Conservation (phyloP, 1,140 invertebrate genomes). For the Zaprionus davidi region DNA sequence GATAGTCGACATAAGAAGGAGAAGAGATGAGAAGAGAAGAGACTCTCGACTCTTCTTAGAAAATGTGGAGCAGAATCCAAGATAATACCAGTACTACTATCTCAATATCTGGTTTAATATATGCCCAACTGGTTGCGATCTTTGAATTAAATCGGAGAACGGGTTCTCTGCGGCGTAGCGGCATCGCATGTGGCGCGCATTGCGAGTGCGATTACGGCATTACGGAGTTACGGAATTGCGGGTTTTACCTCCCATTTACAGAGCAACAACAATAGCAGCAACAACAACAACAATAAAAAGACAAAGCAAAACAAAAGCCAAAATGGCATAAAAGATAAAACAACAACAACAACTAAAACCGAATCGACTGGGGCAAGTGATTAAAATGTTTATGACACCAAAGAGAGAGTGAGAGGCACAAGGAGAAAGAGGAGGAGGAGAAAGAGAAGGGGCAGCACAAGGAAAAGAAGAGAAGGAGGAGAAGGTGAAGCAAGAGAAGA, state of each 20-base stretch:
- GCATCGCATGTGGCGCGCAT: neutral
- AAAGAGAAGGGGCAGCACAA: neutral
- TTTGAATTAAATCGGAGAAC: neutral
- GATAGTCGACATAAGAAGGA: no score
- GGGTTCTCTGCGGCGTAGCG: neutral
- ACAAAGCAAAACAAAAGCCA: constrained; percentile 15
- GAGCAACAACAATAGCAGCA: neutral
- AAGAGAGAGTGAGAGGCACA: neutral
- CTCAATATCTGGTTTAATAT: neutral
- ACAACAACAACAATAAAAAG: neutral
- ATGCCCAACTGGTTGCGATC: neutral
- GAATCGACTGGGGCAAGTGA: constrained; percentile 34
- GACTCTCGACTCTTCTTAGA: no score
- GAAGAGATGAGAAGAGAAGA: no score
- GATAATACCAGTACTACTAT: neutral
- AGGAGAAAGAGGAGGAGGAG: neutral
- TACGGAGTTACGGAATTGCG: constrained; percentile 33
- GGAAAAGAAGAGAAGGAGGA: neutral
- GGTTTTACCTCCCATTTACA: constrained; percentile 34
- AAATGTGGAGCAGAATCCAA: neutral
- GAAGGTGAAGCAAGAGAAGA: neutral
- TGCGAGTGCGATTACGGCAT: constrained; percentile 16
- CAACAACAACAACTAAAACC: constrained; percentile 8
- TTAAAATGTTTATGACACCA: constrained; percentile 46
- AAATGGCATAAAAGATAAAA: constrained; percentile 7